Percentiles rank a stretch among this genome's conserved stretches.
These are phyloP conservation scores for Conops quadrifasciatus DNA, from an alignment of 2,888 invertebrate genomes.

Conservation along the genomic window DNA sequence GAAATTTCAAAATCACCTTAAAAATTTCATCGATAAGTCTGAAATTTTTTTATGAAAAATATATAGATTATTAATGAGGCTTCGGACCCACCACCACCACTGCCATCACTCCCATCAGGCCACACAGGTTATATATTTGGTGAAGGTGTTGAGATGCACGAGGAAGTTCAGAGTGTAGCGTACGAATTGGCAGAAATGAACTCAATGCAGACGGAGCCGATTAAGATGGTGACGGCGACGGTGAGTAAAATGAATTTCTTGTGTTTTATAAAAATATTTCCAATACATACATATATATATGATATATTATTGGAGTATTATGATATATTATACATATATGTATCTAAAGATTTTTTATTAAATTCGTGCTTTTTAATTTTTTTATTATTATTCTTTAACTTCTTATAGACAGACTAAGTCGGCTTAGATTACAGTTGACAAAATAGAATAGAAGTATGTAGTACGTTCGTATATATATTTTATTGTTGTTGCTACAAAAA, in stretches of 20 bases:
- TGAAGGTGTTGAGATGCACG: neutral
- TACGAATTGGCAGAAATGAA: neutral
- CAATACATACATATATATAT: too few relatives aligned
- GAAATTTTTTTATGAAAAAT: too few relatives aligned
- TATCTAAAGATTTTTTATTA: too few relatives aligned
- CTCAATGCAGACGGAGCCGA: neutral
- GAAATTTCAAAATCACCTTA: constrained; percentile 13
- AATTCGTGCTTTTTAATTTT: too few relatives aligned
- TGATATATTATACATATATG: too few relatives aligned
- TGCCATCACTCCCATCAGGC: neutral
- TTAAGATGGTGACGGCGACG: too few relatives aligned
- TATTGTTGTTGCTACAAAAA: neutral
- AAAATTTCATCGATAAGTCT: neutral
- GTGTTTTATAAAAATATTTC: neutral
- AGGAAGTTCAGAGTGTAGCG: constrained; percentile 12
- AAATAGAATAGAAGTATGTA: neutral
- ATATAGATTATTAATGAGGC: neutral
- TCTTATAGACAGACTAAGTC: too few relatives aligned
- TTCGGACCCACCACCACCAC: neutral
- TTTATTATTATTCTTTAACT: too few relatives aligned
- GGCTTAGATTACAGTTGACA: too few relatives aligned
- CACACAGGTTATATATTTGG: too few relatives aligned
- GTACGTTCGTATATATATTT: too few relatives aligned
- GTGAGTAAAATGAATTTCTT: constrained; percentile 14
- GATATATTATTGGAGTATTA: too few relatives aligned